Evolutionary conservation across 1,140 invertebrate genomes (phyloP), one percentile per base, ranked within the genome.

Genomic region (Drosophila malerkotliana): DNA sequence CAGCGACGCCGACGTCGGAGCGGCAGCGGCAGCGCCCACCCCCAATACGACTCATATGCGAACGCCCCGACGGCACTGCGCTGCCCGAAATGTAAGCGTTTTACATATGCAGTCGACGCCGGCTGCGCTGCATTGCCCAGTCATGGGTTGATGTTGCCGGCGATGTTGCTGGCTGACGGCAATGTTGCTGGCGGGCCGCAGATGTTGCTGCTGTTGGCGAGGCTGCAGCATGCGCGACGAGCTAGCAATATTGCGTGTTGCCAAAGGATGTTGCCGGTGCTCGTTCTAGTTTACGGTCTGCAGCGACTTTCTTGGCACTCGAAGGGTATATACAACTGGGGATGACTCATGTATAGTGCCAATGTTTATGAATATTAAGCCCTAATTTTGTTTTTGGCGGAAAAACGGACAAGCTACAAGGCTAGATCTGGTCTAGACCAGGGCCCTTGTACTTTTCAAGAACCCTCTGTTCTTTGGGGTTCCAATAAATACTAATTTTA

Each of bases 161-260:
- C 28, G 12, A 12, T 53, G 18, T 47, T 18, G 63, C 48, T 64
- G 41, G n/a, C 1, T 44, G 41, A 3, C n/a, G 14, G 41, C 41
- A 2, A 44, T 44, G 41, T 44, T 44, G 41, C 41, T 44, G 41
- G n/a, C 14, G 45, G 28, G 1, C 41, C 14, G 59, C 28, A 3
- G 8, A 66, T 66, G 62, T 63, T 66, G 62, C 62, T 62, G 58
- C 32, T 15, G 24, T 30, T 30, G 30, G 4, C 28, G 51, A 53
- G 9, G 37, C 51, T 47, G 78, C 75, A 61, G 74, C 79, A 82
- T 84, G 80, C 80, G 80, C 80, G 79, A 64, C 59, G 58, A 84
- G 80, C 80, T 84, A 87, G 82, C 82, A 87, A 77, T 78, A 87
- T 87, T 59, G 10, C 44, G 44, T 79, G 77, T 55, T 81, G 72